Conservation (phyloP, 2,888 invertebrate species). For the Hofmannophila pseudospretella region DNA sequence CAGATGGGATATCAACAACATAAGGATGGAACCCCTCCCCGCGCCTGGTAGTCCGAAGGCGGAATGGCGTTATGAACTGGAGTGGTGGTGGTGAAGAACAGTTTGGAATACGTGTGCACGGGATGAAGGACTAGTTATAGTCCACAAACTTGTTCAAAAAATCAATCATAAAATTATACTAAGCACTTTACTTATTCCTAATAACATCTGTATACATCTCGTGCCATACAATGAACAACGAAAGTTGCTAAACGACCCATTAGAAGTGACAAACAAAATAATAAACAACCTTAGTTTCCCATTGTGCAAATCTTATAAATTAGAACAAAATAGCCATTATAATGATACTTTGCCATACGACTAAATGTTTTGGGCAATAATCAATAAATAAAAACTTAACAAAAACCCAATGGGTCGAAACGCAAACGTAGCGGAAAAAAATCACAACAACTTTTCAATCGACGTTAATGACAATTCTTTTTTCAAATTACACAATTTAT, state of each 20-base stretch:
- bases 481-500: neutral
- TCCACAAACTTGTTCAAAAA: no score
- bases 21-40: no score
- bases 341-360: no score
- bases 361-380: constrained; percentile 1
- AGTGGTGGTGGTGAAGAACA: no score
- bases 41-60: no score
- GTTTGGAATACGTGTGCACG: no score
- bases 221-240: constrained; percentile 5
- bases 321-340: neutral
- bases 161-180: constrained; percentile 6
- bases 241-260: constrained; percentile 13
- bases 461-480: neutral
- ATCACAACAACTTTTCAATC: constrained; percentile 9
- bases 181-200: constrained; percentile 6
- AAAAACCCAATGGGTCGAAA: constrained; percentile 9
- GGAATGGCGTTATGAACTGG: no score
- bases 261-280: constrained; percentile 11
- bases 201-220: constrained; percentile 9
- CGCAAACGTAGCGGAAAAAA: constrained; percentile 13
- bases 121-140: no score
- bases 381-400: constrained; percentile 6
- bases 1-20: no score
- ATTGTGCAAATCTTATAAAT: constrained; percentile 9
- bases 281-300: constrained; percentile 5